Evolutionary conservation across 37 sponge, comb jelly and placozoan genomes (phyloP), one percentile per base, ranked within the genome.

Genomic region (Lycopodina hypogea): DNA sequence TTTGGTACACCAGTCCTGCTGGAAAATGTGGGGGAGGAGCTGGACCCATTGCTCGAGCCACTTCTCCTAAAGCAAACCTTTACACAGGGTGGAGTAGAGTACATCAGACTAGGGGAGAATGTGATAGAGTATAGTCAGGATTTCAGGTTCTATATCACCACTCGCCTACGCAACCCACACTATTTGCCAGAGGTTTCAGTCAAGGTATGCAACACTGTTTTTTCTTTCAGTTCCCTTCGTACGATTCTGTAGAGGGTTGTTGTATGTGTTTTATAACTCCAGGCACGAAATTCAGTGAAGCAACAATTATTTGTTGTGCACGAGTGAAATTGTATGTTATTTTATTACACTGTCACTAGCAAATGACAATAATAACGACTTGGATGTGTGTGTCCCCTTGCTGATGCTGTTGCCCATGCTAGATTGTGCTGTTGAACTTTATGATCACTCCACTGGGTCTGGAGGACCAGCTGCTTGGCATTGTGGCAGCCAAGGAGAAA

Each of bases 391-490:
- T n/a, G n/a, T n/a, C n/a, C n/a, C n/a, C n/a, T n/a, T n/a, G n/a
- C n/a, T n/a, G n/a, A n/a, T n/a, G n/a, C n/a, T n/a, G n/a, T n/a
- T n/a, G n/a, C n/a, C n/a, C n/a, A n/a, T n/a, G n/a, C 1, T 68
- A 95, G 96, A 92, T 97, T 29, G 80, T 90, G 14, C 71, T 97
- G 71, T 87, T 97, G 39, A 97, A 97, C 80, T 97, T 97, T 82
- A 97, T 97, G 99, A 97, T 97, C 82, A 97, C 99, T 15, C 99
- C 99, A 29, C 84, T 90, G 22, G 99, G 99, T n/a, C 89, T 97
- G 71, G 84, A 97, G 78, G 99, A 97, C 78, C 99, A 97, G 90
- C 79, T 97, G 62, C 79, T 97, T 71, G 96, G 95, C 9, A 97
- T 95, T 42, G 93, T 97, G 68, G 99, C 91, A n/a, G 99, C 99